Conservation (phyloP, 2,888 invertebrate genomes). For the Micoletzkya japonica region DNA sequence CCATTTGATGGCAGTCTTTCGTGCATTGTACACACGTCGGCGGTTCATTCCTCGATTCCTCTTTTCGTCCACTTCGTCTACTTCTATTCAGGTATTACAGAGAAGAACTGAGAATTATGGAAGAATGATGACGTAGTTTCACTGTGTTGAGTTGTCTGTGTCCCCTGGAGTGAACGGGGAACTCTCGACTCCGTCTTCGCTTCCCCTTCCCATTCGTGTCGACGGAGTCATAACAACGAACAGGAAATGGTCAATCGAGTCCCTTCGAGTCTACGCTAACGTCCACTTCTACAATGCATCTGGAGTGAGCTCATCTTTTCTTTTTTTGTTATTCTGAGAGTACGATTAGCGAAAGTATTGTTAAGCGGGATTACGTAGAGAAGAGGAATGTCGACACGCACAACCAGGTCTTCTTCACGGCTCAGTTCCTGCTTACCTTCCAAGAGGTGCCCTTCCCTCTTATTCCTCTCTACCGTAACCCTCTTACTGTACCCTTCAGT, state of each 20-base stretch:
- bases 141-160: conserved; percentile 32
- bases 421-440: conserved; percentile 36
- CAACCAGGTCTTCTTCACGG: conserved; percentile 38
- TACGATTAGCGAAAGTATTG: neutral
- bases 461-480: too few relatives aligned
- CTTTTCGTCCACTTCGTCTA: conserved; percentile 34
- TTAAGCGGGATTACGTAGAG: conserved; percentile 30
- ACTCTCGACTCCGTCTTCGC: conserved; percentile 2
- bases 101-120: too few relatives aligned
- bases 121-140: neutral
- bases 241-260: neutral
- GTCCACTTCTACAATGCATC: conserved; percentile 19
- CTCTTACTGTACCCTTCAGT: too few relatives aligned
- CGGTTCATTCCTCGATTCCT: conserved; percentile 38
- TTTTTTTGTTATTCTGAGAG: neutral
- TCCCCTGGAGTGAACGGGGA: conserved; percentile 31
- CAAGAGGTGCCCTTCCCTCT: conserved; percentile 27
- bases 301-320: neutral
- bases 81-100: conserved; percentile 13
- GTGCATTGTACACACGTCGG: conserved; percentile 32
- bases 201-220: conserved; percentile 36
- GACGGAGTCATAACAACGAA: conserved; percentile 36
- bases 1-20: conserved; percentile 25
- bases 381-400: conserved; percentile 30
- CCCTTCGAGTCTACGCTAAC: conserved; percentile 33